Base-by-base conservation (phyloP, 2,113 vertebrate species). In the Cochlearius cochlearius region DNA sequence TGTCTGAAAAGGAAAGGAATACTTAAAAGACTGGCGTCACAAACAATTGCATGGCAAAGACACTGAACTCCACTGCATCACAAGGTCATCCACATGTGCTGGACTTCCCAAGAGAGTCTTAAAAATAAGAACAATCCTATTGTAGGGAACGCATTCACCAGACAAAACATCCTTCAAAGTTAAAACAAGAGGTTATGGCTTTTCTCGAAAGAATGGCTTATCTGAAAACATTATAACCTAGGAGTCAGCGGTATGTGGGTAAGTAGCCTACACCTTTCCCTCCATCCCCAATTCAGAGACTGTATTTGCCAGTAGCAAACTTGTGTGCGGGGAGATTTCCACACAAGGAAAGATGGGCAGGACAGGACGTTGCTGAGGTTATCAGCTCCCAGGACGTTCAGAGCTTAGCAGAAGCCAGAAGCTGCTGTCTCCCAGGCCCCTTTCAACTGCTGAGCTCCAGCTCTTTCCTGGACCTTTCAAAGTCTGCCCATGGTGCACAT, bases 1-100 rank as follows among this genome's bases (percentile, higher is more conserved):
- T 69, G 80, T 94, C 90, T 92, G 89, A 79, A 95, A 91, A 97
- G 94, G 91, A 97, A 97, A 96, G 91, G 32, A 91, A 92, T 90
- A 96, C 91, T 96, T 95, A 34, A 80, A 80, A 92, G 76, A 36
- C 68, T 87, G 69, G 94, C 66, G 62, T 95, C 83, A 93, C 30
- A 52, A 96, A 91, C 74, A 93, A 88, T 88, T 0, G 1, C 53
- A 83, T 68, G 69, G 56, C 86, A 94, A 86, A 97, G 84, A 63
- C 58, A 47, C 80, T 4, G 45, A 84, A 91, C 49, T 72, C 53
- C 36, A 69, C 69, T 39, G 32, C 73, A 63, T 62, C 80, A 76
- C 78, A 94, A 94, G 85, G 93, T 96, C 91, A 96, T 39, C 84
- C 73, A 67, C 10, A 20, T 91, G 52, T 75, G 56, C 43, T 92